phyloP scores from a whole-genome alignment of 2,113 vertebrate genomes.

The Entelurus aequoreus region DNA sequence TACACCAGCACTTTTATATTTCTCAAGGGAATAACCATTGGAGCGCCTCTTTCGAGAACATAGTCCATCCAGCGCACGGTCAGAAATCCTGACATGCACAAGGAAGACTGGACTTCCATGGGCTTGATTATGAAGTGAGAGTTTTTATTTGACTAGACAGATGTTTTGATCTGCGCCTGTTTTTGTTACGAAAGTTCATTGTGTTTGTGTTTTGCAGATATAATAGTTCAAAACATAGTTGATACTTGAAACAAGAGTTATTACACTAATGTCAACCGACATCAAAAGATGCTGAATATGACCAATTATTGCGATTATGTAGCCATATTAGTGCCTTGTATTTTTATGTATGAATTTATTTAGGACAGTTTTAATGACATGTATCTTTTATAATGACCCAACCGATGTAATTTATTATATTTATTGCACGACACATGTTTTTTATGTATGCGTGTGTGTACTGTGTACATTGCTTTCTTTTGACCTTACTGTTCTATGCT shows the following conservation, averaged over 20 bases:
- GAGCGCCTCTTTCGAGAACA: conserved; percentile 1
- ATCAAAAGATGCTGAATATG: conserved; percentile 43
- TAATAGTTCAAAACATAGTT: conserved; percentile 10
- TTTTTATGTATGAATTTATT: background rate
- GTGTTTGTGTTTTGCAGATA: conserved; percentile 41
- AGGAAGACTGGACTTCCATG: conserved; percentile 22
- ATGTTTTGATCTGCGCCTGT: conserved; percentile 22
- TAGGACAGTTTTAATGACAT: background rate
- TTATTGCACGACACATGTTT: background rate
- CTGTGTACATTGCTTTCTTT: background rate
- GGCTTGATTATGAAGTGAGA: conserved; percentile 24
- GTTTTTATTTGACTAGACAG: conserved; percentile 28
- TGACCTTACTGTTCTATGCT: background rate
- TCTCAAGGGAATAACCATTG: conserved; percentile 50
- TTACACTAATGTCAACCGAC: conserved; percentile 15
- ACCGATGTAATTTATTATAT: background rate
- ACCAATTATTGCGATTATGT: conserved; percentile 54
- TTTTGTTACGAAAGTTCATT: conserved; percentile 26
- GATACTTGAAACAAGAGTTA: conserved; percentile 53
- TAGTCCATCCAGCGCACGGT: background rate
- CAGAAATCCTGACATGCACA: conserved; percentile 24
- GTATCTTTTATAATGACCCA: background rate
- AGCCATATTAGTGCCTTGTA: conserved; percentile 27
- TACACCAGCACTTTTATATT: conserved; percentile 55
- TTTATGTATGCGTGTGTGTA: background rate